phyloP scores from a whole-genome alignment of 2,888 invertebrate species.

The Leptopterna dolabrata region DNA sequence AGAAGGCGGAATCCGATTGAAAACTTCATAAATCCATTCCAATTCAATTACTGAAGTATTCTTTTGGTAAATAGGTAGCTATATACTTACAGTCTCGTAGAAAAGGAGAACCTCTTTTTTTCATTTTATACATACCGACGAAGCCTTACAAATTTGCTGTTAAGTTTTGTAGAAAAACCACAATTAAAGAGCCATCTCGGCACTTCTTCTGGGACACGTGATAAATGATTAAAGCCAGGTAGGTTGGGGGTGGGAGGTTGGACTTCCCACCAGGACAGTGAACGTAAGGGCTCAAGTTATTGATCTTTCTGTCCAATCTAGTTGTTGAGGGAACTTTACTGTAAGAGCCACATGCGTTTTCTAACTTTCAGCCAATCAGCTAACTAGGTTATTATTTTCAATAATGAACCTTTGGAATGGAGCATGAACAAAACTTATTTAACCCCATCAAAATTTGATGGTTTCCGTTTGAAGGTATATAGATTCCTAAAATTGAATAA shows the following conservation, averaged over 20 bases:
- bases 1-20: too few relatives aligned
- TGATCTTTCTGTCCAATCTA: constrained; percentile 35
- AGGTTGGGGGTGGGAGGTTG: constrained; percentile 1
- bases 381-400: too few relatives aligned
- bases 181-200: neutral
- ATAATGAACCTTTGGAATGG: too few relatives aligned
- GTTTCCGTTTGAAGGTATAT: too few relatives aligned
- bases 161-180: neutral
- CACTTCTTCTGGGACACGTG: neutral
- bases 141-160: neutral
- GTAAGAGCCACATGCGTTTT: constrained; percentile 13
- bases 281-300: constrained; percentile 23
- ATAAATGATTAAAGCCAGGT: constrained; percentile 10
- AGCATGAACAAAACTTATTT: too few relatives aligned
- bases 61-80: too few relatives aligned
- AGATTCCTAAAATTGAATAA: too few relatives aligned
- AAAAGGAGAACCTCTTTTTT: too few relatives aligned
- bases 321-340: constrained; percentile 12
- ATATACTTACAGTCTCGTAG: too few relatives aligned
- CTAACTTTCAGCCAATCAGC: neutral
- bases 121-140: neutral
- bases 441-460: too few relatives aligned
- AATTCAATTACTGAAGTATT: too few relatives aligned
- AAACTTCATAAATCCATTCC: too few relatives aligned
- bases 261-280: constrained; percentile 6